Percentiles rank a stretch among this genome's conserved stretches.
Evolutionary conservation across 2,888 invertebrate genomes (phyloP).

Genomic region (Phortica magna): DNA sequence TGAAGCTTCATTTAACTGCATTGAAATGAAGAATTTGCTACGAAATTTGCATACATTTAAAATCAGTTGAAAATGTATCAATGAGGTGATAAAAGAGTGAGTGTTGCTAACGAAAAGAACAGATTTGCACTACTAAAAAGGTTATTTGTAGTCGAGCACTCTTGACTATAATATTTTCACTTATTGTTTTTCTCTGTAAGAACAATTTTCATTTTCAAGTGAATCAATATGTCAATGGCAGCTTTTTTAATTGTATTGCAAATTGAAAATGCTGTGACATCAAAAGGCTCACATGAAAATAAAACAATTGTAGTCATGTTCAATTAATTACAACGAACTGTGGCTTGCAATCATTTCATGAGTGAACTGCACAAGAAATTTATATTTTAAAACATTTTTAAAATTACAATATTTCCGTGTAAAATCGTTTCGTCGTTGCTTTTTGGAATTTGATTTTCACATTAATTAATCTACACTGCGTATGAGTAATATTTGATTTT

Average conservation of each 20-base stretch:
- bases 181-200: no score
- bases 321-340: no score
- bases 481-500: not conserved
- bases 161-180: no score
- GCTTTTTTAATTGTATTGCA: no score
- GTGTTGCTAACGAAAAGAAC: not conserved
- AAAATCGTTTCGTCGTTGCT: not conserved
- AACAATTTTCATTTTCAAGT: no score
- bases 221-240: no score
- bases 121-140: not conserved
- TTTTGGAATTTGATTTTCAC: not conserved
- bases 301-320: no score
- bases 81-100: not conserved
- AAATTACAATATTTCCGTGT: not conserved
- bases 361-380: no score
- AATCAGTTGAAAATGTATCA: not conserved
- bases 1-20: slow-evolving; percentile 7
- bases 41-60: not conserved
- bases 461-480: not conserved
- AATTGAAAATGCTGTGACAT: no score
- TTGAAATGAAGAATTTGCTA: not conserved
- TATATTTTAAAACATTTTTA: not conserved
- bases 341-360: no score
- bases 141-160: no score
- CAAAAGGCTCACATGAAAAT: no score